Evolutionary conservation across 2,888 invertebrate genomes (phyloP).

Genomic region (Scelioninae gen. 2): DNA sequence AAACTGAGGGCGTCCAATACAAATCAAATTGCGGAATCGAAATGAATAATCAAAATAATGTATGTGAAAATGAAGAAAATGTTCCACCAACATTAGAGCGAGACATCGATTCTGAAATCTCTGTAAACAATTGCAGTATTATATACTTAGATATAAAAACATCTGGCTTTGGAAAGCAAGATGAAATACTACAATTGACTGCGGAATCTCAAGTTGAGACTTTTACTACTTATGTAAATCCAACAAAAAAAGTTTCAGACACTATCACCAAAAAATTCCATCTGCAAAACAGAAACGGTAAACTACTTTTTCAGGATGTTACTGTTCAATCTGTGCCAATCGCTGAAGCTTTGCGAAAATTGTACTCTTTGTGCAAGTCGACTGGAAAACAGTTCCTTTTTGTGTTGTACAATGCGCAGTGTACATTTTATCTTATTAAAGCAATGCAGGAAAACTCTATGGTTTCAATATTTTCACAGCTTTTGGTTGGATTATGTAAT

Average conservation of each 20-base stretch:
- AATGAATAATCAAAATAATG: constrained; percentile 6
- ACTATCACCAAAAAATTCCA: constrained; percentile 1
- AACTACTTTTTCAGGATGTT: constrained; percentile 10
- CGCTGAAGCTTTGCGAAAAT: constrained; percentile 9
- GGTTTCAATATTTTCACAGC: constrained; percentile 19
- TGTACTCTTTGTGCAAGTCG: constrained; percentile 32
- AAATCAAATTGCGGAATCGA: constrained; percentile 24
- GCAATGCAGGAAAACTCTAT: constrained; percentile 12
- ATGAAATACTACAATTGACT: constrained; percentile 25
- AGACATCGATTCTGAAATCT: constrained; percentile 11
- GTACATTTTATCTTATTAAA: constrained; percentile 14
- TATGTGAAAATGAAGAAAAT: not conserved
- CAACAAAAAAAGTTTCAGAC: constrained; percentile 12
- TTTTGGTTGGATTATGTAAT: constrained; percentile 24
- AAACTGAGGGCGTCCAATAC: constrained; percentile 20
- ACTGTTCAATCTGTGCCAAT: constrained; percentile 24
- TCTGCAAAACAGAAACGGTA: constrained; percentile 17
- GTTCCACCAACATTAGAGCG: constrained; percentile 2
- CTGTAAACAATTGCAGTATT: constrained; percentile 8
- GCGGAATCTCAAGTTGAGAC: not conserved
- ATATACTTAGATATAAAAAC: constrained; percentile 21
- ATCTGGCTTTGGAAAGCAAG: constrained; percentile 13
- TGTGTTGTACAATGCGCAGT: constrained; percentile 18
- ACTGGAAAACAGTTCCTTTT: constrained; percentile 25
- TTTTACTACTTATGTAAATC: constrained; percentile 29